These are phyloP conservation scores for Danio albolineatus DNA, from an alignment of 2,797 vertebrate genomes.

Conservation along the genomic window DNA sequence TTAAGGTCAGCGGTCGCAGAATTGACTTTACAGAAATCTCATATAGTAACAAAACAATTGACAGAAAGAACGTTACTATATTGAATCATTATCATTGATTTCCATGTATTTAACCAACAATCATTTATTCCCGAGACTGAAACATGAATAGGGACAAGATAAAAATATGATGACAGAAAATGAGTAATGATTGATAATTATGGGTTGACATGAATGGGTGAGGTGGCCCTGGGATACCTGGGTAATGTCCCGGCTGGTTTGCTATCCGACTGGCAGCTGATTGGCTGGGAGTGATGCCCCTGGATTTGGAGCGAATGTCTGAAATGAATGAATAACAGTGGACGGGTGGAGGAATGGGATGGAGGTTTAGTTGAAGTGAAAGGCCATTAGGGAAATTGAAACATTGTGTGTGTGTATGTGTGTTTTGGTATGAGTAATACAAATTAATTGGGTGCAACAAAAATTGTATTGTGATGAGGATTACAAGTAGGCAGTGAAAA, in stretches of 20 bases:
- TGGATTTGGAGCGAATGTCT: slow-evolving; percentile 82
- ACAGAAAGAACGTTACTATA: not conserved
- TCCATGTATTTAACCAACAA: not conserved
- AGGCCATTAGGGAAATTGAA: not conserved
- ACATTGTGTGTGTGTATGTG: not conserved
- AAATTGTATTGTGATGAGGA: not conserved
- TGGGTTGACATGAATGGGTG: slow-evolving; percentile 42
- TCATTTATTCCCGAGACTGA: not conserved
- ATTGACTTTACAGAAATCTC: not conserved
- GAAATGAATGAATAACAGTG: slow-evolving; percentile 73
- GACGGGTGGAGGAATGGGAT: slow-evolving; percentile 39
- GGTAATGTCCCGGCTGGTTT: slow-evolving; percentile 68
- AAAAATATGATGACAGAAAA: slow-evolving; percentile 38
- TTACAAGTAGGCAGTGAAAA: not conserved
- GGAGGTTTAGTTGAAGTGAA: slow-evolving; percentile 10
- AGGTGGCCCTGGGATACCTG: slow-evolving; percentile 76
- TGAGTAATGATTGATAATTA: slow-evolving; percentile 35
- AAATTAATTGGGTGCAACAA: not conserved
- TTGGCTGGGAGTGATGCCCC: slow-evolving; percentile 74
- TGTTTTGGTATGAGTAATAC: not conserved
- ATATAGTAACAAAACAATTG: not conserved
- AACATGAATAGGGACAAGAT: not conserved
- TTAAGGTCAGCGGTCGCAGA: not conserved
- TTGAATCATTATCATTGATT: not conserved
- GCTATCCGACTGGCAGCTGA: slow-evolving; percentile 77